Evolutionary conservation across 2,797 vertebrate species (phyloP).

Genomic region (Alauda arvensis): DNA sequence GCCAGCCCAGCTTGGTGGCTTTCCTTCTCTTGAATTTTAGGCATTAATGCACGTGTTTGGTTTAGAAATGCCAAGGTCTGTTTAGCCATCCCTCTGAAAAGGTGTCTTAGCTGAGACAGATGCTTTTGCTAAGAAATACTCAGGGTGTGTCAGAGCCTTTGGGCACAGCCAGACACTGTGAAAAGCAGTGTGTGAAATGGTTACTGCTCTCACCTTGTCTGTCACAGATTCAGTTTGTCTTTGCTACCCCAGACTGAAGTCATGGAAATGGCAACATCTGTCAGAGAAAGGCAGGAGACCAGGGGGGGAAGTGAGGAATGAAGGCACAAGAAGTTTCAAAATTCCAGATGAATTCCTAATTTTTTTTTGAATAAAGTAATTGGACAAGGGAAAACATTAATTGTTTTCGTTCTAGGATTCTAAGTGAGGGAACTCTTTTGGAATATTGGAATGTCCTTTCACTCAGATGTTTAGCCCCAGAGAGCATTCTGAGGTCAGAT

Average conservation of each 20-base stretch:
- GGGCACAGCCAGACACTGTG: slow-evolving; percentile 3
- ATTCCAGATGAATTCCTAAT: neutral
- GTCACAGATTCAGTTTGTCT: neutral
- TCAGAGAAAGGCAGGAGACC: neutral
- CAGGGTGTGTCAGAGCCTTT: neutral
- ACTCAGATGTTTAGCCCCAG: neutral
- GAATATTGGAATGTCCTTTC: neutral
- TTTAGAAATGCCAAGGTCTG: neutral
- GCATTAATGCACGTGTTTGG: neutral
- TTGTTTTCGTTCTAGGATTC: neutral
- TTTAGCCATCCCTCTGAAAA: slow-evolving; percentile 1
- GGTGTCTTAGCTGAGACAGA: neutral
- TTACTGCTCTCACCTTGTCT: slow-evolving; percentile 29
- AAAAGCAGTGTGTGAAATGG: slow-evolving; percentile 12
- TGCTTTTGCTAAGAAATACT: neutral
- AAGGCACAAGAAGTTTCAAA: neutral
- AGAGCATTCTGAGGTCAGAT: neutral
- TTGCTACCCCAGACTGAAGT: neutral
- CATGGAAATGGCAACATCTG: neutral
- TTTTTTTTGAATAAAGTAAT: neutral
- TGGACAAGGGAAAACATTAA: fast-evolving
- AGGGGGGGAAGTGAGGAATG: neutral
- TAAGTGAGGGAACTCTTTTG: neutral
- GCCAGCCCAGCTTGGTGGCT: neutral
- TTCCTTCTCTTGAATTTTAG: neutral